Base-by-base conservation (phyloP, 2,888 invertebrate genomes). In the Drosophila melanosoma region DNA sequence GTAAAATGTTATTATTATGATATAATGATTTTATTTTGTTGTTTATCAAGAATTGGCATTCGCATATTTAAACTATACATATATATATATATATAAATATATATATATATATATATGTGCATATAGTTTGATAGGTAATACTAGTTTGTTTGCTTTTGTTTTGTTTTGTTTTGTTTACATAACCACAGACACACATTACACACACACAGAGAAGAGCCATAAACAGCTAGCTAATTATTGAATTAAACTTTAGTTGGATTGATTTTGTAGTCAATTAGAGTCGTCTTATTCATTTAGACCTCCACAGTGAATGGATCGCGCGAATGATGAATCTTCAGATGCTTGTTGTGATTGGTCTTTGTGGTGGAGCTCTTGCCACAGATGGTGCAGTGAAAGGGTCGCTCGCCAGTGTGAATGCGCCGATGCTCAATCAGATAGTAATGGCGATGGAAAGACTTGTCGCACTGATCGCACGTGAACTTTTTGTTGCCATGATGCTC, bases 271-370 rank as follows among this genome's bases (percentile, higher is more conserved):
- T 69, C 51, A 48, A 57, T 63, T 58, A 42, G 63, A 68, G 57
- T 52, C 29, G 32, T 49, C 32, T 49, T 61, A 69, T 52, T 26
- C 48, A 49, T 62, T 91, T 93, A 93, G 69, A 92, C 94, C 94
- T 97, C 98, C 11, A 97, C 97, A 81, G 96, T 97, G 78, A 97
- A 96, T 42, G 97, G 96, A 92, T 97, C 97, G 61, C 97, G 94
- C 60, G 97, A 97, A 93, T 97, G 97, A 93, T 98, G 98, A 86
- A 97, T 97, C 93, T 96, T 96, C 69, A 97, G 95, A 93, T 98
- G 97, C 92, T 97, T 97, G 90, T 97, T 97, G 90, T 98, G 97
- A 94, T 98, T 98, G 52, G 97, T 97, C 93, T 97, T 97, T 64
- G 97, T 97, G 83, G 97, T 96, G 56, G 97, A 97, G 11, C 97